Evolutionary conservation across 2,113 vertebrate genomes (phyloP).

Genomic region (Progne subis): DNA sequence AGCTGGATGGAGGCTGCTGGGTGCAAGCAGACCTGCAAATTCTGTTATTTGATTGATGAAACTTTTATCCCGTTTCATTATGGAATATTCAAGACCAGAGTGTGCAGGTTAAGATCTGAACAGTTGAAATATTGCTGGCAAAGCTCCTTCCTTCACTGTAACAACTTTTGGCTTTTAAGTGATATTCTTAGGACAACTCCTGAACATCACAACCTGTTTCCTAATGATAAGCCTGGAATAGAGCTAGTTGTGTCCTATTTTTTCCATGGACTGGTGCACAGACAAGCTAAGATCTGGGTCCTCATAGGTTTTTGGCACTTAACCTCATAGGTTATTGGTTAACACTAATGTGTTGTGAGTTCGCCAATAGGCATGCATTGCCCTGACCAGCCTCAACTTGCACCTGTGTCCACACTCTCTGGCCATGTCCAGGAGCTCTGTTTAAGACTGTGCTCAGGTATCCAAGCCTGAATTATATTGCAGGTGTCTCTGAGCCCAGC

Average conservation of each 20-base stretch:
- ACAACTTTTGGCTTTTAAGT: not conserved
- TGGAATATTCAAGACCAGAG: not conserved
- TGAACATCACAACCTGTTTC: not conserved
- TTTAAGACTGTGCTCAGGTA: not conserved
- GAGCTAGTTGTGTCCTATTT: not conserved
- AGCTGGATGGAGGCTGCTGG: not conserved
- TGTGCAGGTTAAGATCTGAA: not conserved
- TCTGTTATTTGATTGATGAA: not conserved
- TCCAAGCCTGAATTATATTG: not conserved
- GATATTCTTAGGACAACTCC: not conserved
- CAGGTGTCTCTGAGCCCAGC: not conserved
- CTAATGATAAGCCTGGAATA: not conserved
- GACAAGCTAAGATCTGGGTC: not conserved
- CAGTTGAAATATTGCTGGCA: not conserved
- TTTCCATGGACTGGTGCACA: not conserved
- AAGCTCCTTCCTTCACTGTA: not conserved
- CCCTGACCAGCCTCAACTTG: not conserved
- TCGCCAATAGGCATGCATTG: not conserved
- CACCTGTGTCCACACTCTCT: not conserved
- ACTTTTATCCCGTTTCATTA: not conserved
- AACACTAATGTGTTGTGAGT: not conserved
- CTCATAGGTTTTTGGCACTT: not conserved
- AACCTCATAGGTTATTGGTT: not conserved
- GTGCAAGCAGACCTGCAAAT: not conserved
- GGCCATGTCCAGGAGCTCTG: not conserved